Evolutionary conservation across 2,113 vertebrate species (phyloP).

Genomic region (Malurus melanocephalus): DNA sequence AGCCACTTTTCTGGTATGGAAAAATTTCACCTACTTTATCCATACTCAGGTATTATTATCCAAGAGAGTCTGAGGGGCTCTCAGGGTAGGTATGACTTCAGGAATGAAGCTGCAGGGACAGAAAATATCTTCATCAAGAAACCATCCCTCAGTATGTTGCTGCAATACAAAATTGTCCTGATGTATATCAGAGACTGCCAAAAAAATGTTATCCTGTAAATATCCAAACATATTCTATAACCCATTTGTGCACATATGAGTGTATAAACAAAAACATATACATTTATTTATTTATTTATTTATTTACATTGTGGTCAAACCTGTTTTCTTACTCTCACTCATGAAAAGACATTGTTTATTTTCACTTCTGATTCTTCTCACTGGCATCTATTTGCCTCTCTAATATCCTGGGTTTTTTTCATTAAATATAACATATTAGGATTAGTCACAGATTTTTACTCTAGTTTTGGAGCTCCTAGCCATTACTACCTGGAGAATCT

Average conservation of each 20-base stretch:
- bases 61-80: background rate
- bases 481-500: background rate
- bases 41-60: fast-evolving
- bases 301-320: background rate
- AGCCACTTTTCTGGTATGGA: background rate
- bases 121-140: background rate
- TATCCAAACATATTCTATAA: background rate
- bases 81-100: background rate
- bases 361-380: background rate
- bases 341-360: background rate
- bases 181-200: background rate
- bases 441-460: background rate
- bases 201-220: background rate
- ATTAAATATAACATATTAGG: background rate
- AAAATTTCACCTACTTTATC: background rate
- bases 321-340: background rate
- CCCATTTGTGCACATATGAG: fast-evolving
- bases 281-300: too few relatives aligned
- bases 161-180: background rate
- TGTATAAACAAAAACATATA: too few relatives aligned
- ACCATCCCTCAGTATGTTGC: background rate
- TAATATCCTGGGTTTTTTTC: background rate
- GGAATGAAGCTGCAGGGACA: background rate
- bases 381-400: background rate
- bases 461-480: background rate